Conservation (phyloP, 1,140 invertebrate species). For the Penaeus japonicus region DNA sequence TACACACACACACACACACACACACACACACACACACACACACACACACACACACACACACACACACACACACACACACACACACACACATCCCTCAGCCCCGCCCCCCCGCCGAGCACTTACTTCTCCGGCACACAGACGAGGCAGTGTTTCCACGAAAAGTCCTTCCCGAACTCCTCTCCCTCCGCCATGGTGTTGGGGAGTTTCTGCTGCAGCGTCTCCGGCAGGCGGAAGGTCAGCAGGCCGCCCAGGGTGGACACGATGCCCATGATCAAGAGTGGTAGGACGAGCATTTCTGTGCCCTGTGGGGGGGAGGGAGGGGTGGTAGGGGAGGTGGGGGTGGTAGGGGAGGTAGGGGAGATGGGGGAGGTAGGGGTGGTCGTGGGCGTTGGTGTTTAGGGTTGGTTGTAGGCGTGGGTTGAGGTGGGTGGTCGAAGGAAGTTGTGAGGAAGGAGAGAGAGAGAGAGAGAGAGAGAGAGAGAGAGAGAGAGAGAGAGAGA, state of each 20-base stretch:
- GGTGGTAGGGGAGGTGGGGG: background rate
- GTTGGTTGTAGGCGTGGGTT: background rate
- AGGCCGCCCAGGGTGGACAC: conserved; percentile 81
- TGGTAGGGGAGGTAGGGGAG: background rate
- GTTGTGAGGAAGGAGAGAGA: no score
- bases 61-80: no score
- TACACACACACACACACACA: no score
- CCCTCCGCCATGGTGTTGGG: conserved; percentile 89
- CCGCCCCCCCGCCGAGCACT: background rate
- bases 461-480: no score
- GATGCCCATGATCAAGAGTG: conserved; percentile 84
- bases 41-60: no score
- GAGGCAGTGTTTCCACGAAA: conserved; percentile 78
- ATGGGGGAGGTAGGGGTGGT: background rate
- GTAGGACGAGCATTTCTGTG: conserved; percentile 79
- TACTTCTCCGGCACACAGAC: conserved; percentile 76
- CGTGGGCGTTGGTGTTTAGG: background rate
- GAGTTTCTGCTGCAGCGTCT: conserved; percentile 84
- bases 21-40: no score
- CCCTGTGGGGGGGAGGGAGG: conserved; percentile 69
- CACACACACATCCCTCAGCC: no score
- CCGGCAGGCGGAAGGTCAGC: conserved; percentile 83
- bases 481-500: no score
- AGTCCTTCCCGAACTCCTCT: conserved; percentile 77
- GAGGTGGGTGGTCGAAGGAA: no score